Conservation (phyloP, 53 echinoderm and acorn worm genomes). For the Echinometra lucunter region DNA sequence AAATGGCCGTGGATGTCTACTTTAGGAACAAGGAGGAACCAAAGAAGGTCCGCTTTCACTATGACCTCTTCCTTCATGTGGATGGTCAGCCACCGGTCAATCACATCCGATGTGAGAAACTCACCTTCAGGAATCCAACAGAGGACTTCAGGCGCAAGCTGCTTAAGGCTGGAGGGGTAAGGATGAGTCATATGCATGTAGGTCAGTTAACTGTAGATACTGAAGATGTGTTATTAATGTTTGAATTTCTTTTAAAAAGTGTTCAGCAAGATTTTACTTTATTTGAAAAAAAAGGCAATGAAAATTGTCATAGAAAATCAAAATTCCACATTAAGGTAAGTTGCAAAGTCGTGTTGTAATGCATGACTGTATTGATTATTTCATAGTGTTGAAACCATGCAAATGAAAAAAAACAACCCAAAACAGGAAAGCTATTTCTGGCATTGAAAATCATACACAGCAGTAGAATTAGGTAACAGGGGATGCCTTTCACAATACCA, state of each 20-base stretch:
- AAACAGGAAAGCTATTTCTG: no score
- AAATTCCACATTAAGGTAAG: neutral
- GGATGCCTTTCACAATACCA: no score
- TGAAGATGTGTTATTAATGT: neutral
- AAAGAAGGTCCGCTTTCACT: constrained; percentile 94
- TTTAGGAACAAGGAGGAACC: constrained; percentile 98
- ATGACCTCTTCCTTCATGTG: constrained; percentile 93
- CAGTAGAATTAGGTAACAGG: no score
- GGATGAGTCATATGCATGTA: neutral
- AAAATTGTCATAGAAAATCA: neutral
- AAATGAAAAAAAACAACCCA: no score
- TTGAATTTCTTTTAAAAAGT: no score
- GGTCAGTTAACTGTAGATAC: neutral
- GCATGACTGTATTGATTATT: neutral
- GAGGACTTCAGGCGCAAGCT: constrained; percentile 98
- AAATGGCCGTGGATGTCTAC: constrained; percentile 93
- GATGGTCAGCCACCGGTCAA: constrained; percentile 93
- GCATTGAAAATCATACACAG: no score
- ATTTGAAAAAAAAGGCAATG: neutral
- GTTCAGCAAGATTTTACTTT: neutral
- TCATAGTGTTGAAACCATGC: neutral
- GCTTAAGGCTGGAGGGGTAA: constrained; percentile 95
- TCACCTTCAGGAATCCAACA: constrained; percentile 96
- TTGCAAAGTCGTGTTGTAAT: neutral
- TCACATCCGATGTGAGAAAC: constrained; percentile 95